A percentile compares a stretch with the other conserved stretches of the same genome.
Evolutionary conservation across 2,888 invertebrate genomes (phyloP).

Genomic region (Ophion slaviceki): DNA sequence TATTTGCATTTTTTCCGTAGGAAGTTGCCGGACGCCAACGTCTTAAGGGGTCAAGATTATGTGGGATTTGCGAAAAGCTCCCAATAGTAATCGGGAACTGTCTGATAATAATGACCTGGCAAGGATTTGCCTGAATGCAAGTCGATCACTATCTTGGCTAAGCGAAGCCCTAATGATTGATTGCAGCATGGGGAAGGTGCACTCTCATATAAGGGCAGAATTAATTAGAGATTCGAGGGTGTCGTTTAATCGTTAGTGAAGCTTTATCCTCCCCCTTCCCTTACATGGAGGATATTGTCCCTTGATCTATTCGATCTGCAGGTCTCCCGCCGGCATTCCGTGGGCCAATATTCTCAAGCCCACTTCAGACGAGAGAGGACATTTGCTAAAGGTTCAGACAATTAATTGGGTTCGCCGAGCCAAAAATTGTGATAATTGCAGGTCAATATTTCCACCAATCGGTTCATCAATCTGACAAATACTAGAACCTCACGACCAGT

Average conservation of each 20-base stretch:
- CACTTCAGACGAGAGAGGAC: background rate
- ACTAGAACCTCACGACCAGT: no score
- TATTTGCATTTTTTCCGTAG: no score
- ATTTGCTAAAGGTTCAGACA: background rate
- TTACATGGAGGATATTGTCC: background rate
- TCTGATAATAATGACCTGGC: background rate
- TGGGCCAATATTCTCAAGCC: background rate
- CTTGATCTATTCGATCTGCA: background rate
- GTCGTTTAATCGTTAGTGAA: background rate
- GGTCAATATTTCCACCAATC: background rate
- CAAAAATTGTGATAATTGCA: background rate
- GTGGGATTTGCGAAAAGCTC: background rate
- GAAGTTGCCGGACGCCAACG: no score
- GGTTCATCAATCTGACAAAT: no score
- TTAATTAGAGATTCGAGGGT: conserved; percentile 18
- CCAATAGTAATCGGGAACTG: background rate
- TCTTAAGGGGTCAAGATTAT: no score
- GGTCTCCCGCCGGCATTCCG: background rate
- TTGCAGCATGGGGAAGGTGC: background rate
- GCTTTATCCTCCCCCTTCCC: background rate
- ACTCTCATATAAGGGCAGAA: background rate
- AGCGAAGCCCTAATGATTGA: conserved; percentile 18
- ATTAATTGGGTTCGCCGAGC: background rate
- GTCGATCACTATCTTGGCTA: background rate
- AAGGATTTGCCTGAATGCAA: background rate